phyloP scores from a whole-genome alignment of 2,888 invertebrate species.

The Caenorhabditis wallacei region DNA sequence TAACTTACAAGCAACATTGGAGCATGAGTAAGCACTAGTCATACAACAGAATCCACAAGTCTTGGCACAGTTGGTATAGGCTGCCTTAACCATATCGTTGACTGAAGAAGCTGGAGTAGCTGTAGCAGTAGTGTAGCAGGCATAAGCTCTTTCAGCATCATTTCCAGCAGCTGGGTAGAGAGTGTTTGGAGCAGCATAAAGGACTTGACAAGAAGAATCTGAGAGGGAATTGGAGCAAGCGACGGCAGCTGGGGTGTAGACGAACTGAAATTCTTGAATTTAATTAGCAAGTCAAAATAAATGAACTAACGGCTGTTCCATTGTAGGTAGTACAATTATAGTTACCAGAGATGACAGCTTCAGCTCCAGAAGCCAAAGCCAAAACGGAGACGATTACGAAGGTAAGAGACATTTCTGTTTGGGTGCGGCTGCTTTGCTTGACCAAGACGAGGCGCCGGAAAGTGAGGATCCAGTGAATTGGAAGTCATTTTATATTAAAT shows the following conservation, averaged over 20 bases:
- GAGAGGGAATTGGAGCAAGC: slow-evolving; percentile 55
- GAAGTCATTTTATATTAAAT: slow-evolving; percentile 6
- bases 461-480: slow-evolving; percentile 31
- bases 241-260: slow-evolving; percentile 56
- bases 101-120: slow-evolving; percentile 51
- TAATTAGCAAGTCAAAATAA: neutral
- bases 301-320: slow-evolving; percentile 35
- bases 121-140: slow-evolving; percentile 55
- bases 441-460: slow-evolving; percentile 61
- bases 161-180: slow-evolving; percentile 48
- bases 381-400: slow-evolving; percentile 45
- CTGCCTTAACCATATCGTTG: slow-evolving; percentile 49
- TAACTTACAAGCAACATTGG: slow-evolving; percentile 60
- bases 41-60: slow-evolving; percentile 68
- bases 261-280: slow-evolving; percentile 33
- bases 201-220: slow-evolving; percentile 44
- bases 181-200: slow-evolving; percentile 51
- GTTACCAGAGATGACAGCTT: slow-evolving; percentile 54
- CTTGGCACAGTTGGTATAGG: slow-evolving; percentile 61
- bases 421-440: slow-evolving; percentile 29
- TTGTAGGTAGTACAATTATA: slow-evolving; percentile 59
- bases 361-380: slow-evolving; percentile 38
- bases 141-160: slow-evolving; percentile 50
- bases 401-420: slow-evolving; percentile 30
- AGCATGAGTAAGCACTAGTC: slow-evolving; percentile 65